phyloP scores from a whole-genome alignment of 2,113 vertebrate species.

The Corvus hawaiiensis region DNA sequence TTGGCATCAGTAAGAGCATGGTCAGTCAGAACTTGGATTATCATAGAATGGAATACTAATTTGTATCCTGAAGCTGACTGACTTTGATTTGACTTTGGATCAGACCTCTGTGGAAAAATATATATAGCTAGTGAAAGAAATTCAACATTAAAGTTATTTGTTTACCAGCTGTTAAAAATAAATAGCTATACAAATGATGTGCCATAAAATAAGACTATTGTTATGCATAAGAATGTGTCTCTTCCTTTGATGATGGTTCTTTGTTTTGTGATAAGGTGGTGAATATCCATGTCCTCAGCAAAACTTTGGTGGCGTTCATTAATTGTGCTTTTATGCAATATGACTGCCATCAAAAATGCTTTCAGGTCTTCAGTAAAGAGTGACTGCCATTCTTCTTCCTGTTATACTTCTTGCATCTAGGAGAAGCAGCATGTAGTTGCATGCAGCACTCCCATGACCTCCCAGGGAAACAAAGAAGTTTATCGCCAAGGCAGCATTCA shows the following conservation, averaged over 20 bases:
- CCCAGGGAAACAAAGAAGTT: neutral
- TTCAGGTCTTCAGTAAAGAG: neutral
- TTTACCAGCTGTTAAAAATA: conserved; percentile 49
- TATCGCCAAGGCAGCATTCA: neutral
- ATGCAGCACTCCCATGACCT: neutral
- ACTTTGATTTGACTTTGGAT: conserved; percentile 31
- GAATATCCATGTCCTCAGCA: neutral
- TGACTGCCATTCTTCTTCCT: neutral
- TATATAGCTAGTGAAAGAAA: conserved; percentile 20
- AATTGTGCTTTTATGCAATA: neutral
- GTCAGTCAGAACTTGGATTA: neutral
- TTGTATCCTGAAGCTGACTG: neutral
- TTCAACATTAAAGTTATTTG: neutral
- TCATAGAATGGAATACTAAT: neutral
- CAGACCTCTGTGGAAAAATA: neutral
- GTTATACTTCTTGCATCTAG: neutral
- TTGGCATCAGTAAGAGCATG: neutral
- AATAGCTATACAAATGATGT: conserved; percentile 20
- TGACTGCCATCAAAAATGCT: neutral
- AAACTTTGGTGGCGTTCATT: neutral
- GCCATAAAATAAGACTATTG: conserved; percentile 15
- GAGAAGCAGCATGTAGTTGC: neutral
- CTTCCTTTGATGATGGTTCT: neutral
- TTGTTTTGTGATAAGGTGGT: neutral
- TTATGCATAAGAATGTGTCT: conserved; percentile 6